phyloP scores from a whole-genome alignment of 2,797 vertebrate species.

The Dipus sagitta region DNA sequence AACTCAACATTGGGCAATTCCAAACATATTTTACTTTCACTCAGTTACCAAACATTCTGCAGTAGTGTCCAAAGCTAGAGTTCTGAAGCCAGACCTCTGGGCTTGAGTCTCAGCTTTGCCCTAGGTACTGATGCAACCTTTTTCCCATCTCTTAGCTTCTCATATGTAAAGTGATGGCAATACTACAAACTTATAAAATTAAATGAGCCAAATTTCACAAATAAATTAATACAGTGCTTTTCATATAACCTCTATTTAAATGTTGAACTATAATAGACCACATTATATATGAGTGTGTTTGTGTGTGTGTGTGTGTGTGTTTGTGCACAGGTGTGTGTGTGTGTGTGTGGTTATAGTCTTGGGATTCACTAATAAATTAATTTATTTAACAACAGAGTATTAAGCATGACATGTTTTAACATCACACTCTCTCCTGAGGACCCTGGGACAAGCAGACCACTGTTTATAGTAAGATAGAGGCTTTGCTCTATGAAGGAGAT shows the following conservation, averaged over 20 bases:
- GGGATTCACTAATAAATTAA: conserved; percentile 46
- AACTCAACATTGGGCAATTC: background rate
- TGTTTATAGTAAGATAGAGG: conserved; percentile 9
- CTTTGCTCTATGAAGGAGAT: background rate
- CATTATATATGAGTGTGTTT: background rate
- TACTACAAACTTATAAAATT: conserved; percentile 6
- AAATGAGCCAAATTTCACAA: background rate
- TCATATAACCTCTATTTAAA: background rate
- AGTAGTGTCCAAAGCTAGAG: background rate
- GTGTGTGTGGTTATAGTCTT: background rate
- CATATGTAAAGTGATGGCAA: background rate
- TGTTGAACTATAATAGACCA: conserved; percentile 21
- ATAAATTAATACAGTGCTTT: background rate
- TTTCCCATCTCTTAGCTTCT: background rate
- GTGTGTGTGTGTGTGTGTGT: too few species aligned
- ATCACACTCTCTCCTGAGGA: background rate
- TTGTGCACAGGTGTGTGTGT: too few species aligned
- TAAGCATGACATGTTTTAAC: background rate
- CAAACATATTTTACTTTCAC: background rate
- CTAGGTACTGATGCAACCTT: background rate
- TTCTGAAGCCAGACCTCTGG: background rate
- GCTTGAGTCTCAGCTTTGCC: background rate
- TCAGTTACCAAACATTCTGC: background rate
- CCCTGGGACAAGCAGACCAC: background rate
- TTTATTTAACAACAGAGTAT: background rate